Base-by-base conservation (phyloP, 30 jellyfish, hydroid and myxozoan species). In the Sanderia malayensis region DNA sequence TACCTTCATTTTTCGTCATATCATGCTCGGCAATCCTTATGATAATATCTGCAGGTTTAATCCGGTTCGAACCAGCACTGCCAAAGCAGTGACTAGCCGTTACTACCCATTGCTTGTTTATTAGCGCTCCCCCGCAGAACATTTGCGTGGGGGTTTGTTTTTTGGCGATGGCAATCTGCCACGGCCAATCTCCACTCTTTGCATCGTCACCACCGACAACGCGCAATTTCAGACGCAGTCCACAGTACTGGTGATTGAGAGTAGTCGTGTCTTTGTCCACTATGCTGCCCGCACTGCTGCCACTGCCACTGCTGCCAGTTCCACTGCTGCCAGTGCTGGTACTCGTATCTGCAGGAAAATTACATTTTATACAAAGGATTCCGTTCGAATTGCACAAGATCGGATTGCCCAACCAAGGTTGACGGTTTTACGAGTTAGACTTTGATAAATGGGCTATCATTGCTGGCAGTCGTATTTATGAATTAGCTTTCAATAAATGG, bases 171-270 rank as follows among this genome's bases (percentile, higher is more conserved):
- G 82, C 81, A 0, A 47, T 76, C 52, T 78, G 89, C 89, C 89
- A 78, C 9, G 89, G 89, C 89, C 89, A 78, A n/a, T 46, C 60
- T 34, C 70, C 61, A 26, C 58, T 26, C 25, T 17, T 11, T 22
- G 89, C 89, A 25, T 64, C 73, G 44, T 44, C 34, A 17, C 89
- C 89, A n/a, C 89, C 89, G 29, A 78, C 72, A 23, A 78, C 83
- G 9, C 89, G 74, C 29, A 27, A 0, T 13, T 62, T 62, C 15
- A 27, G 0, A 23, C 57, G 52, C 74, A 27, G 28, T 27, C 74
- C 74, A 31, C 74, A 62, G 18, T 4, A 18, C 3, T 4, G 25
- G 2, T 8, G 27, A 18, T 49, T 49, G 64, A 49, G 8, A 9
- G 24, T 49, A 4, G 64, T 49, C 18, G 64, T 4, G n/a, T n/a